A percentile compares a stretch with the other conserved stretches of the same genome.
phyloP scores from a whole-genome alignment of 2,113 vertebrate species.

The Microcebus murinus region DNA sequence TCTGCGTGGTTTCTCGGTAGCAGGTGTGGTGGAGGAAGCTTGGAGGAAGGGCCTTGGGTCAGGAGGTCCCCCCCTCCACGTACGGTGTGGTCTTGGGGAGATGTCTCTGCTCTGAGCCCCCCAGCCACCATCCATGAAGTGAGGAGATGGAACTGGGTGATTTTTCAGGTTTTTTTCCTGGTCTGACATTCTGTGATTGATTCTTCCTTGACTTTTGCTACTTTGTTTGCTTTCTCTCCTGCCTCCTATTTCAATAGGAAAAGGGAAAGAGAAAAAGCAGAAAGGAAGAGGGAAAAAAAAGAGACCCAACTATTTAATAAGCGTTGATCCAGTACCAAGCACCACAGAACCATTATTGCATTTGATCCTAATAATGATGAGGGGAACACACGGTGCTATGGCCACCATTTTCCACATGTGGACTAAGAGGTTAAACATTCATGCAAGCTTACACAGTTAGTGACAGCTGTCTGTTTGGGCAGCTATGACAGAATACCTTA shows the following conservation, averaged over 20 bases:
- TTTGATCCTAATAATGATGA: background rate
- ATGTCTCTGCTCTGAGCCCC: background rate
- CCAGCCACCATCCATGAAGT: accelerated
- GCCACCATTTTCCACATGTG: background rate
- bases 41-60: background rate
- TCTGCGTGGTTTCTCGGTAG: background rate
- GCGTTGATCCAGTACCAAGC: background rate
- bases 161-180: background rate
- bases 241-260: background rate
- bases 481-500: background rate
- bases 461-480: background rate
- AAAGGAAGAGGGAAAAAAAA: too few relatives aligned
- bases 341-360: background rate
- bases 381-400: background rate
- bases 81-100: background rate
- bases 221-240: background rate
- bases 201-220: background rate
- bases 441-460: background rate
- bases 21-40: background rate
- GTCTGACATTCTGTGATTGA: background rate
- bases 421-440: background rate
- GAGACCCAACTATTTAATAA: background rate
- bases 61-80: too few relatives aligned
- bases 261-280: background rate
- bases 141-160: background rate